A percentile compares a stretch with the other conserved stretches of the same genome.
Evolutionary conservation across 2,888 invertebrate species (phyloP).

Genomic region (Aspidapion aeneum): DNA sequence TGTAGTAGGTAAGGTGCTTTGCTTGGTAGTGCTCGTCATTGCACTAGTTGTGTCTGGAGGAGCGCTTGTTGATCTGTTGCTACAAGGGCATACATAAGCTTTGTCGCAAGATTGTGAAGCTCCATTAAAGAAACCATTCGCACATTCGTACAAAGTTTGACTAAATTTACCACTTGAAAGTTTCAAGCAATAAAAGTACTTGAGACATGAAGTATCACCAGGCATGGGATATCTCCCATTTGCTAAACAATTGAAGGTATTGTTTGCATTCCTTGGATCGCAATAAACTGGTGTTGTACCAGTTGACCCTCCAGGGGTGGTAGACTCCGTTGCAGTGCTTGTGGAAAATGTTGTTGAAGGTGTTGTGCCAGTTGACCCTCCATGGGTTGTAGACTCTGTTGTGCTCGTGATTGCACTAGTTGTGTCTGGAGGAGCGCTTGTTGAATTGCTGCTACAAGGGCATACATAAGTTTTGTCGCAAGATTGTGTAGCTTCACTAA

Average conservation of each 20-base stretch:
- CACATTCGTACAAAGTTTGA: not conserved
- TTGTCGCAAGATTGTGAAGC: not conserved
- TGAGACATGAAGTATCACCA: conserved; percentile 21
- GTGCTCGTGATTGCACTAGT: not conserved
- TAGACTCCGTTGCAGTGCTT: conserved; percentile 21
- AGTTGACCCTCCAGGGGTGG: too few relatives aligned
- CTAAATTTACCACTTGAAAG: conserved; percentile 7
- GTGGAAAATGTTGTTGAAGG: conserved; percentile 19
- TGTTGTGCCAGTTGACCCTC: too few relatives aligned
- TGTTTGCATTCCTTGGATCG: not conserved
- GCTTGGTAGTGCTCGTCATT: too few relatives aligned
- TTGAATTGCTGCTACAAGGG: conserved; percentile 14
- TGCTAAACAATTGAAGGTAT: conserved; percentile 11
- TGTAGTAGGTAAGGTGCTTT: too few relatives aligned
- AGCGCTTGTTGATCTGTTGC: too few relatives aligned
- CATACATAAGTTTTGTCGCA: conserved; percentile 31
- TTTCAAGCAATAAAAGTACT: conserved; percentile 23
- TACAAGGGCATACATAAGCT: not conserved
- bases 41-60: too few relatives aligned
- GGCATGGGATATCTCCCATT: conserved; percentile 17
- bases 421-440: not conserved
- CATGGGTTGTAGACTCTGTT: not conserved
- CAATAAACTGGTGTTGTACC: not conserved
- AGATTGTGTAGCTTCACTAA: not conserved
- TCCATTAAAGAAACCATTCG: not conserved